A percentile compares a stretch with the other conserved stretches of the same genome.
These are phyloP conservation scores for Agelaius tricolor DNA, from an alignment of 2,113 vertebrate species.

Conservation along the genomic window DNA sequence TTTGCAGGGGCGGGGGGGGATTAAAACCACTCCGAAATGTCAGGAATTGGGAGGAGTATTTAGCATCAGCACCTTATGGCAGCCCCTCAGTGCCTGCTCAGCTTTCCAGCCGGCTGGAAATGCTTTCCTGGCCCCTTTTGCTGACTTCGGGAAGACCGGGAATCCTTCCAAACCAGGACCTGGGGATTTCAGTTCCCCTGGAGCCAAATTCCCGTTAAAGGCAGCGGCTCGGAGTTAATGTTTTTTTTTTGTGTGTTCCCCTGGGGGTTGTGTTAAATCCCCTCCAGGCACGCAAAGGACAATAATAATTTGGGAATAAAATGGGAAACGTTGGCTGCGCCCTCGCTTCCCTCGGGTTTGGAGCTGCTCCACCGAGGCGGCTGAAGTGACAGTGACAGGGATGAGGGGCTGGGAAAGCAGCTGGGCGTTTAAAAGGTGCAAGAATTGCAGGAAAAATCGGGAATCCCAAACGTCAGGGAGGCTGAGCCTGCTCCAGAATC, in stretches of 20 bases:
- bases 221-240: background rate
- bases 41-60: rapidly evolving
- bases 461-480: rapidly evolving
- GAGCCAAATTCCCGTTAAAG: background rate
- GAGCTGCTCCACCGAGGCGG: background rate
- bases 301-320: background rate
- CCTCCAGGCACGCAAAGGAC: background rate
- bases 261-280: background rate
- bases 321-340: background rate
- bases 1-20: background rate
- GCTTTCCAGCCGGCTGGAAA: background rate
- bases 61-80: background rate
- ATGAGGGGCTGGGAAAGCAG: background rate
- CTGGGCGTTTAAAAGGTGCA: rapidly evolving
- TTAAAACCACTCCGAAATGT: background rate
- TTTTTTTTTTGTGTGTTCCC: background rate
- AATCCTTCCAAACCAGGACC: background rate
- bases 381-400: background rate
- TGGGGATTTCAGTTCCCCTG: background rate
- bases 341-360: background rate
- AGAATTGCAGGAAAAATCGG: background rate
- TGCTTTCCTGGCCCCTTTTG: background rate
- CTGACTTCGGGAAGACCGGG: background rate
- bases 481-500: background rate
- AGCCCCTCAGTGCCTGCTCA: background rate